Evolutionary conservation across 2,888 invertebrate species (phyloP).

Genomic region (Prosapia bicincta): DNA sequence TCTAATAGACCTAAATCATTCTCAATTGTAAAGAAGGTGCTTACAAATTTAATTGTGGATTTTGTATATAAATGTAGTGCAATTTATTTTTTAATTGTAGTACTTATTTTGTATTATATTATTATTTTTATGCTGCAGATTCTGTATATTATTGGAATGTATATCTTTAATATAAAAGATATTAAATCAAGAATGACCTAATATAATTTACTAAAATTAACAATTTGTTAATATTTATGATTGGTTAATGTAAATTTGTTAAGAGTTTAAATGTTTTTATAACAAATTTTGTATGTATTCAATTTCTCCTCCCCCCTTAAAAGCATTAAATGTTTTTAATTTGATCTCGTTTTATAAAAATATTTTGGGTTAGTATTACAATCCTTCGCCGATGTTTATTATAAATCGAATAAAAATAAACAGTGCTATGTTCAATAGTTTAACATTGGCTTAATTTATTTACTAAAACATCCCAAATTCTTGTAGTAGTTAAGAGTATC

Average conservation of each 20-base stretch:
- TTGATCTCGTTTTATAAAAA: conserved; percentile 2
- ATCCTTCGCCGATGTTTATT: background rate
- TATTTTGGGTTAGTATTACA: background rate
- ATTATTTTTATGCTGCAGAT: background rate
- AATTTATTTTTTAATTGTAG: background rate
- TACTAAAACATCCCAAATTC: too few species aligned
- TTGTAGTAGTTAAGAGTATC: too few species aligned
- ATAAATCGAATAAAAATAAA: background rate
- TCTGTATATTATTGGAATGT: background rate
- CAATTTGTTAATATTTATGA: background rate
- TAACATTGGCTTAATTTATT: too few species aligned
- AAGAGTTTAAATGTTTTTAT: background rate
- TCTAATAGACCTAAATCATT: background rate
- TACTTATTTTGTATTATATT: background rate
- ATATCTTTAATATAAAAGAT: background rate
- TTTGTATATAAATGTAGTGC: background rate
- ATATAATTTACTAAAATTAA: background rate
- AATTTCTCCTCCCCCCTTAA: background rate
- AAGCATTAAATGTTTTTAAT: background rate
- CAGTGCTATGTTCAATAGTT: background rate
- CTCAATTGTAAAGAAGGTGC: background rate
- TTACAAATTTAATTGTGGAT: background rate
- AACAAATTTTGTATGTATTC: background rate
- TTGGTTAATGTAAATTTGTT: background rate
- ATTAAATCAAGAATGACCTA: background rate